Conservation (phyloP, 2,888 invertebrate genomes). For the Automeris io region DNA sequence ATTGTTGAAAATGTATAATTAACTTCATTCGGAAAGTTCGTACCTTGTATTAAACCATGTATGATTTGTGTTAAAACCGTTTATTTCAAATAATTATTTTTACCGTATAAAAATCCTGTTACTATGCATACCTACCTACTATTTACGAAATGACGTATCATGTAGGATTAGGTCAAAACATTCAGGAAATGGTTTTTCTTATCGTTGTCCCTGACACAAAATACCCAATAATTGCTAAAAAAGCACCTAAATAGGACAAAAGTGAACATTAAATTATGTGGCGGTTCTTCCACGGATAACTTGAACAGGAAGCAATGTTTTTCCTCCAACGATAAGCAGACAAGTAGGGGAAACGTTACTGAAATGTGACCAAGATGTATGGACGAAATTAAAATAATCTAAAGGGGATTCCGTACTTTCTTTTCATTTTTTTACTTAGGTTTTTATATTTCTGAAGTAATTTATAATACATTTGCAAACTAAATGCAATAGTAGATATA, state of each 20-base stretch:
- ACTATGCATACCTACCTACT: too few species aligned
- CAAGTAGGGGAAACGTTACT: slow-evolving; percentile 57
- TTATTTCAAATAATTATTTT: too few species aligned
- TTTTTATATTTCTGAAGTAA: background rate
- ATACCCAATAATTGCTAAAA: slow-evolving; percentile 23
- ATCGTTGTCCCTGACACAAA: slow-evolving; percentile 26
- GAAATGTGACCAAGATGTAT: slow-evolving; percentile 55
- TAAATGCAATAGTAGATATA: too few species aligned
- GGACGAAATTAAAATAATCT: slow-evolving; percentile 30
- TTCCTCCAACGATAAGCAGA: slow-evolving; percentile 61
- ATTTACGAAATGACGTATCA: too few species aligned
- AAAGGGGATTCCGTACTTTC: background rate
- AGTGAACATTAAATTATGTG: slow-evolving; percentile 45
- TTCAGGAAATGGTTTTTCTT: too few species aligned
- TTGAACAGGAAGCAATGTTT: slow-evolving; percentile 60
- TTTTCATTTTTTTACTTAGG: background rate
- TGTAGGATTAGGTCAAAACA: too few species aligned
- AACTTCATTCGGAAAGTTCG: too few species aligned
- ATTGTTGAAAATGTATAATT: too few species aligned
- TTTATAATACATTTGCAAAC: background rate
- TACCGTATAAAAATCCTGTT: too few species aligned
- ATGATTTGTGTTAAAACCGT: too few species aligned
- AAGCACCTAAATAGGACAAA: slow-evolving; percentile 25
- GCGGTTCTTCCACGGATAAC: slow-evolving; percentile 41
- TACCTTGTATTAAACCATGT: too few species aligned